A percentile compares a stretch with the other conserved stretches of the same genome.
Evolutionary conservation across 2,888 invertebrate species (phyloP).

Genomic region (Mythimna impura): DNA sequence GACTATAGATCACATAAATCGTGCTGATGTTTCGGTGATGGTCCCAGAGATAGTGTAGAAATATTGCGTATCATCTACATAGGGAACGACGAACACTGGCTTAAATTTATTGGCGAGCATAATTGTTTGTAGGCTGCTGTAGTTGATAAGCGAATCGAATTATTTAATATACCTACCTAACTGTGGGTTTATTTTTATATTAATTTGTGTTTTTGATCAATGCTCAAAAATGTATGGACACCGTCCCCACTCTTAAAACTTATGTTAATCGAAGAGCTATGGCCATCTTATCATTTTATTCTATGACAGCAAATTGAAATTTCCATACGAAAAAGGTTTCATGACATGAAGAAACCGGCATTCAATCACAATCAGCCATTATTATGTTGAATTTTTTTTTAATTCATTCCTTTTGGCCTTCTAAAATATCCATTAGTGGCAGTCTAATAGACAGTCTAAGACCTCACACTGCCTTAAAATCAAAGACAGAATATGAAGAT

Average conservation of each 20-base stretch:
- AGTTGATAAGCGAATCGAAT: conserved; percentile 25
- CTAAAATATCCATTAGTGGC: too few species aligned
- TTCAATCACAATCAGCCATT: too few species aligned
- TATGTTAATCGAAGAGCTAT: neutral
- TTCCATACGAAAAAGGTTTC: neutral
- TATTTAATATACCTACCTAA: neutral
- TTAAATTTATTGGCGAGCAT: conserved; percentile 39
- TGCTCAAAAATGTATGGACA: neutral
- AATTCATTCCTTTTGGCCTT: too few species aligned
- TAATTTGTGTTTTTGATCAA: neutral
- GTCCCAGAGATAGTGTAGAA: conserved; percentile 54
- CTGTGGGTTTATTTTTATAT: neutral
- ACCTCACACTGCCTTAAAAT: too few species aligned
- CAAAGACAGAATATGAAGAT: too few species aligned
- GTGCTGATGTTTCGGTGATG: conserved; percentile 56
- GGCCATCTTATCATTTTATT: neutral
- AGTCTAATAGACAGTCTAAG: too few species aligned
- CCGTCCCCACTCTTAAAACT: conserved; percentile 1
- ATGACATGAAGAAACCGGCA: neutral
- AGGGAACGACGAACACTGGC: conserved; percentile 35
- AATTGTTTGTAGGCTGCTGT: conserved; percentile 29
- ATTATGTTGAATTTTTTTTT: too few species aligned
- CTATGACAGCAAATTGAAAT: neutral
- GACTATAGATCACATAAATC: conserved; percentile 63
- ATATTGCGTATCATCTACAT: conserved; percentile 53